Conservation (phyloP, 1,140 invertebrate species). For the Ephestia elutella region DNA sequence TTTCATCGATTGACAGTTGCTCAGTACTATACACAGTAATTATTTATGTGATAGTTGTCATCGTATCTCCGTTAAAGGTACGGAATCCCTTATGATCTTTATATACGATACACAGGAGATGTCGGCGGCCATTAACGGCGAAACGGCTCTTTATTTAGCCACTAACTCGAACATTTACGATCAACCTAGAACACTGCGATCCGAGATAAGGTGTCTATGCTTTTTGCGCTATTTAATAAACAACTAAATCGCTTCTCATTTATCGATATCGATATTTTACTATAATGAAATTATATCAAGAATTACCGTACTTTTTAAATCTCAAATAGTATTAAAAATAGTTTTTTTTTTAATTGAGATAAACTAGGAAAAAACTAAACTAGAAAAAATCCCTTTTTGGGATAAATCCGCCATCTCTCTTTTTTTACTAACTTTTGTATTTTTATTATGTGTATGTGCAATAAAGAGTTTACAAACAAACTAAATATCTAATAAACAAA, state of each 20-base stretch:
- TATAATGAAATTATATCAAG: constrained; percentile 18
- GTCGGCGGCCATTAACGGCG: constrained; percentile 52
- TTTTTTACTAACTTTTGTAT: no score
- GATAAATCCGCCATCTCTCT: no score
- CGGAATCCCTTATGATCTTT: constrained; percentile 28
- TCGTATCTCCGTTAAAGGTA: constrained; percentile 15
- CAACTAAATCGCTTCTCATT: constrained; percentile 19
- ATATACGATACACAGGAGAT: constrained; percentile 45
- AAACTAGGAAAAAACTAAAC: no score
- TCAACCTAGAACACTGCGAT: constrained; percentile 23
- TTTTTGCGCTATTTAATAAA: constrained; percentile 21
- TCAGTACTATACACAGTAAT: constrained; percentile 10
- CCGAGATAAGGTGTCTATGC: constrained; percentile 12
- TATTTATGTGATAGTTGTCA: constrained; percentile 11
- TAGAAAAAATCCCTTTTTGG: no score
- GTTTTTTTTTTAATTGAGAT: no score
- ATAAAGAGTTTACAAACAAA: no score
- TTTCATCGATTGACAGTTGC: not conserved
- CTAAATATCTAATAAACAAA: no score
- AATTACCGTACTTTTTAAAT: no score
- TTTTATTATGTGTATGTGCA: no score
- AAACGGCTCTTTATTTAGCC: constrained; percentile 50
- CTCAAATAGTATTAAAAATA: no score
- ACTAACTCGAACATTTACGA: constrained; percentile 37
- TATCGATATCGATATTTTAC: constrained; percentile 27